Conservation (phyloP, 2,113 vertebrate species). For the Ondatra zibethicus region DNA sequence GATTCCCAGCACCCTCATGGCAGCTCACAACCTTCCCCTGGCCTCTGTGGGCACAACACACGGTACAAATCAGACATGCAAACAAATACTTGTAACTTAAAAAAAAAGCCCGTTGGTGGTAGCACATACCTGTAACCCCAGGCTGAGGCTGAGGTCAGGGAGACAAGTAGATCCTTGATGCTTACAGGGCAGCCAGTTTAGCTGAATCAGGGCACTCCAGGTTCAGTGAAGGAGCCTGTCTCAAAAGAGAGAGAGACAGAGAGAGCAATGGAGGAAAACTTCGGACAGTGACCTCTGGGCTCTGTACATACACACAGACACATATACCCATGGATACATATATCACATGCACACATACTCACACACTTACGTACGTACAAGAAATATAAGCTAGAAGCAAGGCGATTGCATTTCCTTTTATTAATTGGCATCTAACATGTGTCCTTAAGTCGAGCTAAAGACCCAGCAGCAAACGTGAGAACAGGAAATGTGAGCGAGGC, state of each 20-base stretch:
- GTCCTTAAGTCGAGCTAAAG: background rate
- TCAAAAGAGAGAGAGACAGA: too few relatives aligned
- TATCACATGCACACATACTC: background rate
- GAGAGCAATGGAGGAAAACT: background rate
- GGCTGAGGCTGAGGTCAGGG: background rate
- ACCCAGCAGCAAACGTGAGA: background rate
- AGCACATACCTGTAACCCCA: background rate
- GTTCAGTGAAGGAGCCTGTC: background rate
- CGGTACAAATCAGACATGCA: background rate
- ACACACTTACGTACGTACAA: background rate
- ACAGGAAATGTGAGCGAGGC: background rate
- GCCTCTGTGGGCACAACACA: background rate
- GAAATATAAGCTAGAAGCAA: background rate
- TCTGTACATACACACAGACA: background rate
- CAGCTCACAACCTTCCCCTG: background rate
- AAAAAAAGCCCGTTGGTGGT: background rate
- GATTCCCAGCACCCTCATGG: background rate
- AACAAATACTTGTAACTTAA: background rate
- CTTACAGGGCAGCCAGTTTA: background rate
- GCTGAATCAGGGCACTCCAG: background rate
- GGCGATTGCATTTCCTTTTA: background rate
- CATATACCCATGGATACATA: background rate
- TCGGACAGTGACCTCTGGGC: background rate
- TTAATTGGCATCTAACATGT: background rate
- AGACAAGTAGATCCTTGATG: background rate